Base-by-base conservation (phyloP, 2,113 vertebrate genomes). In the Petaurus breviceps region DNA sequence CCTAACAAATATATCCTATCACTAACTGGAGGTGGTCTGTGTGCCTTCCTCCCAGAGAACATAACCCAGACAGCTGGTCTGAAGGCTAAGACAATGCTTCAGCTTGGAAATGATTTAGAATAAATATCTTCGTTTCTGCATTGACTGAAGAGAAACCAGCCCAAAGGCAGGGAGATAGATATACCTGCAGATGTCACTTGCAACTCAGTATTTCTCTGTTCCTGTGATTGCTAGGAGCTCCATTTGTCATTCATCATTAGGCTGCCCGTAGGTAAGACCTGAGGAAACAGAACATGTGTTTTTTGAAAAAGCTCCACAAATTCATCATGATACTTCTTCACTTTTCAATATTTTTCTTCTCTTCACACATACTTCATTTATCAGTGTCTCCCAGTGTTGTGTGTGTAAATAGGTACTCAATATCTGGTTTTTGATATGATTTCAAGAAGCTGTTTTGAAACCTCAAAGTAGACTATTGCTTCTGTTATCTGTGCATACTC, bases 91-190 rank as follows among this genome's bases (percentile, higher is more conserved):
- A 43, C 52, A 92, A 96, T 68, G 50, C n/a, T 12, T 57, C 31
- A 10, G 96, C 25, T 57, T 53, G 57, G 96, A 96, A 3, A 91
- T 31, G 51, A 8, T 97, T 91, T 94, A 93, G 54, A 90, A 61
- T 26, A 89, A 14, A 84, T 55, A 89, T 50, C 47, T 93, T 93
- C 52, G 49, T 93, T 96, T 95, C 26, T 89, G 26, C 5, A 47
- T 91, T 51, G 89, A 43, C 93, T 97, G 93, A 90, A 95, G 95
- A 96, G 84, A 94, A 94, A 90, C 90, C 92, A 77, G 23, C 16
- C 11, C 61, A 89, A 50, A 95, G 91, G 91, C 95, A 57, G 31
- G 68, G 24, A 52, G 91, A 54, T 92, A 22, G 22, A 89, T 51
- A 95, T 91, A 94, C 95, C 95, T 46, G 5, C 26, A 26, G 96